Percentiles rank a stretch among this genome's conserved stretches.
These are phyloP conservation scores for Takifugu ocellatus DNA, from an alignment of 2,797 vertebrate species.

Conservation along the genomic window DNA sequence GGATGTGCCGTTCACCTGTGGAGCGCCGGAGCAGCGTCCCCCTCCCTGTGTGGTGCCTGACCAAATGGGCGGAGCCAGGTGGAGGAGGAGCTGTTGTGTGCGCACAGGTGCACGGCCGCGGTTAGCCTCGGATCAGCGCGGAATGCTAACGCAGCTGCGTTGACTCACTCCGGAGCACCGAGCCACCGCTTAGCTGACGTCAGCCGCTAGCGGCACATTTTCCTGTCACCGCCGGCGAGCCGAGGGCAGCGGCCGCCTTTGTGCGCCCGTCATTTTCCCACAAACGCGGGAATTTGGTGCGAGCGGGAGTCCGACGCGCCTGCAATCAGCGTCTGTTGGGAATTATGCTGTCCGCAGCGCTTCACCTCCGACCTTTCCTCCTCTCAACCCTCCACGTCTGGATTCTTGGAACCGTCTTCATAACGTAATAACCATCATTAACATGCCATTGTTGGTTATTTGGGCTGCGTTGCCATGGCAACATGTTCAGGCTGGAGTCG, in stretches of 20 bases:
- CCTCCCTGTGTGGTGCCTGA: too few species aligned
- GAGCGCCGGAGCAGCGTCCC: too few species aligned
- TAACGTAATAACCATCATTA: constrained; percentile 77
- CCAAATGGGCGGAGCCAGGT: too few species aligned
- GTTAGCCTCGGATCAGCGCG: too few species aligned
- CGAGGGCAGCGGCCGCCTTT: constrained; percentile 18
- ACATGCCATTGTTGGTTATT: constrained; percentile 74
- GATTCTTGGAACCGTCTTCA: constrained; percentile 57
- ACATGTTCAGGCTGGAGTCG: constrained; percentile 19
- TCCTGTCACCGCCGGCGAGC: constrained; percentile 2
- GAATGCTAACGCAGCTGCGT: too few species aligned
- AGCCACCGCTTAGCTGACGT: constrained; percentile 19
- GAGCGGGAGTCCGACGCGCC: constrained; percentile 4
- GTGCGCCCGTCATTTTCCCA: constrained; percentile 14
- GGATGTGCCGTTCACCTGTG: background rate
- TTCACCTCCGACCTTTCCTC: constrained; percentile 60
- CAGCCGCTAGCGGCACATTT: constrained; percentile 3
- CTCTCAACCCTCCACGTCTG: constrained; percentile 49
- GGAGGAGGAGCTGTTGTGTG: too few species aligned
- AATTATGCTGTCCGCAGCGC: constrained; percentile 58
- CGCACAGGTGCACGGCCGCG: too few species aligned
- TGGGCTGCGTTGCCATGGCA: constrained; percentile 72
- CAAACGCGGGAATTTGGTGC: constrained; percentile 1
- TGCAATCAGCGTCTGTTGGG: constrained; percentile 35
- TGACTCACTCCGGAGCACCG: background rate